Evolutionary conservation across 1,140 invertebrate species (phyloP).

Genomic region (Tyrophagus putrescentiae): DNA sequence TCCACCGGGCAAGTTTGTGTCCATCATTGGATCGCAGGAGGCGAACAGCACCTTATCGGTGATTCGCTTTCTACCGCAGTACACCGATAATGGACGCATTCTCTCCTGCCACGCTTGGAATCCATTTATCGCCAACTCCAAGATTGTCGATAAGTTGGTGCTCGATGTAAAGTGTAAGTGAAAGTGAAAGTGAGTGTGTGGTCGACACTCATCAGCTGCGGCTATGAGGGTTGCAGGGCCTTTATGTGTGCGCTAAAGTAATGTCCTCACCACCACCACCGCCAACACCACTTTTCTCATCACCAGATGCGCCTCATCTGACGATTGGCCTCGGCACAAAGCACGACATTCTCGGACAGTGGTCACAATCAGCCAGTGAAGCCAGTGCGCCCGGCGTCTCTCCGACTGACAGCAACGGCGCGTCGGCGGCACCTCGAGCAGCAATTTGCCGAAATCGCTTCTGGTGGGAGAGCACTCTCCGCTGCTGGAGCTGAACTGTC

Average conservation of each 20-base stretch:
- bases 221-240: too few relatives aligned
- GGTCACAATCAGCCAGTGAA: too few relatives aligned
- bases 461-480: neutral
- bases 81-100: slow-evolving; percentile 61
- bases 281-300: too few relatives aligned
- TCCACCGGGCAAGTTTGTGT: slow-evolving; percentile 15
- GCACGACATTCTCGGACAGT: too few relatives aligned
- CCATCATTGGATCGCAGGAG: neutral
- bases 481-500: slow-evolving; percentile 51
- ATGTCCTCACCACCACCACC: too few relatives aligned
- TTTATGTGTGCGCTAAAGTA: too few relatives aligned
- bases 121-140: slow-evolving; percentile 40
- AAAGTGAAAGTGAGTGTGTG: too few relatives aligned
- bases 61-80: slow-evolving; percentile 39
- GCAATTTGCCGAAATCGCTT: neutral
- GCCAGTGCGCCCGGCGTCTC: too few relatives aligned
- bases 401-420: too few relatives aligned
- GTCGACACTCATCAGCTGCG: too few relatives aligned
- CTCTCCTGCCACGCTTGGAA: slow-evolving; percentile 67
- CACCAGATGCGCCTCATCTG: neutral
- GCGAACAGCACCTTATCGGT: slow-evolving; percentile 12
- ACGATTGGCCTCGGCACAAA: slow-evolving; percentile 11
- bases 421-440: too few relatives aligned
- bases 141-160: slow-evolving; percentile 62
- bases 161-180: slow-evolving; percentile 69